Evolutionary conservation across 2,888 invertebrate genomes (phyloP).

Genomic region (Eupithecia tripunctaria): DNA sequence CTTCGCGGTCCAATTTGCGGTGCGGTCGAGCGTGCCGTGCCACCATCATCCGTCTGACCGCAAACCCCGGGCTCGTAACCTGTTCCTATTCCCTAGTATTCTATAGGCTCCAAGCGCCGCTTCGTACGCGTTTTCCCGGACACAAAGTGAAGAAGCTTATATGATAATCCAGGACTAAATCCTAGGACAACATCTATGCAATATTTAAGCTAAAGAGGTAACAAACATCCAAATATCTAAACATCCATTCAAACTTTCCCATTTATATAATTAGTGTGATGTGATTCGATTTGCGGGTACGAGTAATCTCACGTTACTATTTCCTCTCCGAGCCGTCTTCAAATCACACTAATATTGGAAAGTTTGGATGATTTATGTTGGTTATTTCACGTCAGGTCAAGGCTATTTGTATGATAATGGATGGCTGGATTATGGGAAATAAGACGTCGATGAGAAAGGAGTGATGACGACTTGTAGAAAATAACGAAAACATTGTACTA

Average conservation of each 20-base stretch:
- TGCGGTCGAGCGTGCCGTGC: constrained; percentile 61
- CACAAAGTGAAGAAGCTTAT: background rate
- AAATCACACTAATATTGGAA: constrained; percentile 9
- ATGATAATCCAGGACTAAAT: background rate
- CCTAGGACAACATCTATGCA: background rate
- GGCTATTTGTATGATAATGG: constrained; percentile 10
- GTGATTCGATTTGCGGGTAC: background rate
- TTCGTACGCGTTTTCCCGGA: background rate
- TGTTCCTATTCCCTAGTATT: constrained; percentile 59
- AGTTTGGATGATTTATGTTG: constrained; percentile 10
- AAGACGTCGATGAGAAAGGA: background rate
- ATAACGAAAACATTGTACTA: background rate
- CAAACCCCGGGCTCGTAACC: constrained; percentile 72
- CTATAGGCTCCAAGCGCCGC: background rate
- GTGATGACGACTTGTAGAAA: background rate
- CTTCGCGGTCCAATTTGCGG: constrained; percentile 72
- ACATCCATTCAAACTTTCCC: background rate
- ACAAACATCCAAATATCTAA: background rate
- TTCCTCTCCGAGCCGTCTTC: constrained; percentile 18
- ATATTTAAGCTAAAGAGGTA: background rate
- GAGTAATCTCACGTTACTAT: constrained; percentile 30
- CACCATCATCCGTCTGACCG: constrained; percentile 69
- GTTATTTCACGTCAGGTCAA: constrained; percentile 8
- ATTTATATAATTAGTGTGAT: background rate
- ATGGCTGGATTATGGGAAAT: constrained; percentile 8